Evolutionary conservation across 1,140 invertebrate genomes (phyloP), one percentile per base, ranked within the genome.

Genomic region (Drosophila azteca): DNA sequence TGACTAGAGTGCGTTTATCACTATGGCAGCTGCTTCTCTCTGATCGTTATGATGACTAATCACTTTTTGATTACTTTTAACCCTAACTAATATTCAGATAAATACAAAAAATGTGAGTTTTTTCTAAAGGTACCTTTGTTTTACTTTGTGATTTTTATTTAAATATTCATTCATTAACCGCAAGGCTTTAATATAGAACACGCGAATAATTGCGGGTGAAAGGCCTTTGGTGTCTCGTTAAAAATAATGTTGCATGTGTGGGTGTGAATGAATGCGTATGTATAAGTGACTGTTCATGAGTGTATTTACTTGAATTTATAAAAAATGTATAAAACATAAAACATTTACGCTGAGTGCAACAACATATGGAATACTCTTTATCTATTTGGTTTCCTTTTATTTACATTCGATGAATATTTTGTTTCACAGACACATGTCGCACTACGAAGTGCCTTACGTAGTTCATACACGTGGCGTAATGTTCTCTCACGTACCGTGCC

Each of bases 1-100:
- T 68, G 49, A 76, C 84, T 53, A 24, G 54, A 48, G 49, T 77
- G 58, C 64, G 48, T 49, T 22, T 29, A 9, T 46, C 48, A 52
- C 15, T 61, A 48, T 45, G 8, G 44, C 20, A 65, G 63, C 8
- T 31, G n/a, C n/a, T n/a, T 43, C 46, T 22, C 26, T 29, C 8
- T 8, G 31, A 31, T 31, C 31, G 7, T 3, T 3, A 3, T 31
- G 8, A 31, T 31, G 2, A 31, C 9, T 9, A 31, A 8, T 9
- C 31, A 31, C 31, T 50, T 13, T 44, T 11, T 22, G 59, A 44
- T 44, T 20, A 51, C 31, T 49, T 13, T 31, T 2, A 17, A 31
- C 8, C 29, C 41, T 48, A 29, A 59, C 50, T 65, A 29, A 59
- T 9, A 35, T 15, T 29, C 24, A 11, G 15, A 61, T 45, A 22